Evolutionary conservation across 2,888 invertebrate species (phyloP).

Genomic region (Ochlodes sylvanus): DNA sequence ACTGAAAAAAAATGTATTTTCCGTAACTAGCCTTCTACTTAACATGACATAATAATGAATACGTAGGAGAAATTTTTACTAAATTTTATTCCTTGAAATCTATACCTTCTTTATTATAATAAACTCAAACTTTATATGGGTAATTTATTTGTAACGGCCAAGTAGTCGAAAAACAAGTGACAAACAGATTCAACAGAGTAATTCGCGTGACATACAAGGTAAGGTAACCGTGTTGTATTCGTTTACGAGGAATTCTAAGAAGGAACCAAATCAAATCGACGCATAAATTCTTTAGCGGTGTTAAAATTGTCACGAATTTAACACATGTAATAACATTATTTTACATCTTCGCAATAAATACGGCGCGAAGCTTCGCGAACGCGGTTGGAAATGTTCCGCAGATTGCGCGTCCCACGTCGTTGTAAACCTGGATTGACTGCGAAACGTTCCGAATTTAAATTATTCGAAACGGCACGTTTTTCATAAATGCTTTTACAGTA

Average conservation of each 20-base stretch:
- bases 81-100: no score
- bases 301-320: neutral
- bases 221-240: no score
- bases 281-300: neutral
- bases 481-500: constrained; percentile 6
- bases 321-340: neutral
- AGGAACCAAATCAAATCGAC: neutral
- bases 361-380: neutral
- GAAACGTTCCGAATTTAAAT: constrained; percentile 13
- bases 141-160: no score
- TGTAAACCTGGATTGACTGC: constrained; percentile 8
- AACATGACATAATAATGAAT: no score
- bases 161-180: no score
- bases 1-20: no score
- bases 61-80: no score
- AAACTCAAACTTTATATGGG: no score
- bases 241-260: neutral
- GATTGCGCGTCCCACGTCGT: neutral
- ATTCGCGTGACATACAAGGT: no score
- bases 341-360: neutral
- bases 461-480: neutral
- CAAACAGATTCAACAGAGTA: no score
- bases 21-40: no score
- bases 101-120: no score
- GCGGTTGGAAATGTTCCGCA: constrained; percentile 1